These are phyloP conservation scores for Platichthys flesus DNA, from an alignment of 2,113 vertebrate species.

Conservation along the genomic window DNA sequence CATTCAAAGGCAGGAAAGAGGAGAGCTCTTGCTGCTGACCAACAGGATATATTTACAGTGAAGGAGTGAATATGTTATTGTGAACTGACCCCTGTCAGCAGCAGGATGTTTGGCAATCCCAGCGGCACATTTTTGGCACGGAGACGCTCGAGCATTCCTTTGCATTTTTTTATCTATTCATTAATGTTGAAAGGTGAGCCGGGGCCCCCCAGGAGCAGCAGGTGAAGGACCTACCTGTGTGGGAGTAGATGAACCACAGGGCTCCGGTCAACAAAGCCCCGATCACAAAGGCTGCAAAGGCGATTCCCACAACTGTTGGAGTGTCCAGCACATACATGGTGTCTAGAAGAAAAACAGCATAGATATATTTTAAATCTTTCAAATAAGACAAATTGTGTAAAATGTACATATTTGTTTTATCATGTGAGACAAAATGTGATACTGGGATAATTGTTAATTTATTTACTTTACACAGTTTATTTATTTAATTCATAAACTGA, in stretches of 20 bases:
- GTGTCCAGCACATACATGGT: constrained; percentile 89
- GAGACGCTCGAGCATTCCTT: constrained; percentile 54
- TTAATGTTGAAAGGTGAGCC: constrained; percentile 35
- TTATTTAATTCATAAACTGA: neutral
- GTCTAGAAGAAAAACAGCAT: constrained; percentile 62
- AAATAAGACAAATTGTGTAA: too few relatives aligned
- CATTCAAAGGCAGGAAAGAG: constrained; percentile 79
- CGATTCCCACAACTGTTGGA: constrained; percentile 93
- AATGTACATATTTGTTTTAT: too few relatives aligned
- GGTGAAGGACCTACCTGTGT: constrained; percentile 87
- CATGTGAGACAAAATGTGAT: too few relatives aligned
- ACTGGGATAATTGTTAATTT: too few relatives aligned
- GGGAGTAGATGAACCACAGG: constrained; percentile 97
- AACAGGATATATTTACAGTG: constrained; percentile 81
- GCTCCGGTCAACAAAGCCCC: constrained; percentile 94
- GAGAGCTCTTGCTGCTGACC: constrained; percentile 68
- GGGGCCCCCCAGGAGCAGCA: constrained; percentile 22
- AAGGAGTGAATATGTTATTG: constrained; percentile 75
- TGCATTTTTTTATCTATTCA: constrained; percentile 54
- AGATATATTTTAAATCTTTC: neutral
- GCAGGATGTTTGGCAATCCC: constrained; percentile 74
- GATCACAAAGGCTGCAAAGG: constrained; percentile 94
- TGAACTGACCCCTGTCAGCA: constrained; percentile 66
- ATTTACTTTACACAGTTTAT: too few relatives aligned
- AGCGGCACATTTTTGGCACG: constrained; percentile 58